These are phyloP conservation scores for Callospermophilus lateralis DNA, from an alignment of 2,113 vertebrate species.

Conservation along the genomic window DNA sequence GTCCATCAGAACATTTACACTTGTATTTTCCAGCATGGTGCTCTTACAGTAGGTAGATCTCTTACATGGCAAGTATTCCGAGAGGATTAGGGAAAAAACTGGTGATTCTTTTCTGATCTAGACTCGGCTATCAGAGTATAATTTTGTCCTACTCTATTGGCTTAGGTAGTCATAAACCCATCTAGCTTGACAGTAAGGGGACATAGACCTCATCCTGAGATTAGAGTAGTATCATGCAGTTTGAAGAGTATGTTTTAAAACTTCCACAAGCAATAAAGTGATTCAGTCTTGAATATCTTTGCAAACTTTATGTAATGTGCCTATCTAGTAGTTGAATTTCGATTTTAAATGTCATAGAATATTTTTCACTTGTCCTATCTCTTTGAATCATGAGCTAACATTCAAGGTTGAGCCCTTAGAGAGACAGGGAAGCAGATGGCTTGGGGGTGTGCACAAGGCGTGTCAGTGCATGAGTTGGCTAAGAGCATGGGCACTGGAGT, in stretches of 20 bases:
- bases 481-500: neutral
- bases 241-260: slow-evolving; percentile 6
- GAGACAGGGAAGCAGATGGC: neutral
- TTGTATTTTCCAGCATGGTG: neutral
- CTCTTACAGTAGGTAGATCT: neutral
- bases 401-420: neutral
- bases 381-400: neutral
- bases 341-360: slow-evolving; percentile 28
- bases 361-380: neutral
- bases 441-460: neutral
- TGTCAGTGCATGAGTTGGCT: neutral
- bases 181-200: neutral
- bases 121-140: neutral
- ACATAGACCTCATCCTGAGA: neutral
- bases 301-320: neutral
- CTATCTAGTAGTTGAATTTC: neutral
- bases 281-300: slow-evolving; percentile 19
- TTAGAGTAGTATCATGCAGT: neutral
- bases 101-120: neutral
- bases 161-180: neutral
- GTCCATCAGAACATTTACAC: fast-evolving
- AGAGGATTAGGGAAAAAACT: neutral
- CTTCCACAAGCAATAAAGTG: neutral
- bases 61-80: neutral
- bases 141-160: neutral